Evolutionary conservation across 2,888 invertebrate species (phyloP), one percentile per base, ranked within the genome.

Genomic region (Galerucella pusilla): DNA sequence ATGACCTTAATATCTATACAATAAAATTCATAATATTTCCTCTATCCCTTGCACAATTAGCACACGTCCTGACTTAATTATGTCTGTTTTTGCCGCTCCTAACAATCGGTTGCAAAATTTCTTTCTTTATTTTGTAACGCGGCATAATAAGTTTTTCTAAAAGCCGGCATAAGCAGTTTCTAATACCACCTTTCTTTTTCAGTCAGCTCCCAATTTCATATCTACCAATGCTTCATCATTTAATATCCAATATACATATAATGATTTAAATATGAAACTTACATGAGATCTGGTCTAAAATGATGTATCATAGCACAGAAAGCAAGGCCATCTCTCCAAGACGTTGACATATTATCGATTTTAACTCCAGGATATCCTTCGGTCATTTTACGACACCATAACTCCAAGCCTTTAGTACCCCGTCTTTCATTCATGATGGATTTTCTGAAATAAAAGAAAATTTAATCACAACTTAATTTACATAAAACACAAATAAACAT

Each of bases 231-330:
- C 7, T 42, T 9, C 7, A 5, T 9, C 35, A 0, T 52, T 52
- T 49, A 49, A 49, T 49, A 49, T 49, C 49, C 49, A 52, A 52
- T 7, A n/a, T 52, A 52, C 9, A 49, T 28, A 49, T 49, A 12
- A 49, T 11, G 5, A 52, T 7, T 0, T 7, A n/a, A 57, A 72
- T 85, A 28, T 28, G 1, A 28, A 28, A 93, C 96, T 96, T 90
- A 97, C 97, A 98, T 97, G 84, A 98, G 91, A 87, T 98, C 97
- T 68, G 98, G 97, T 85, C 97, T 91, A 89, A 97, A 97, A 88
- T 96, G 95, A 89, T 98, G 97, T 85, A 98, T 97, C 87, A 98
- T 92, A 79, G 97, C 97, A 90, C 97, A 98, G 89, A 98, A 98
- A 75, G 96, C 97, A 80, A 97, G 92, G 74, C 98, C 98, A 90